Evolutionary conservation across 2,888 invertebrate genomes (phyloP).

Genomic region (Iphiclides podalirius): DNA sequence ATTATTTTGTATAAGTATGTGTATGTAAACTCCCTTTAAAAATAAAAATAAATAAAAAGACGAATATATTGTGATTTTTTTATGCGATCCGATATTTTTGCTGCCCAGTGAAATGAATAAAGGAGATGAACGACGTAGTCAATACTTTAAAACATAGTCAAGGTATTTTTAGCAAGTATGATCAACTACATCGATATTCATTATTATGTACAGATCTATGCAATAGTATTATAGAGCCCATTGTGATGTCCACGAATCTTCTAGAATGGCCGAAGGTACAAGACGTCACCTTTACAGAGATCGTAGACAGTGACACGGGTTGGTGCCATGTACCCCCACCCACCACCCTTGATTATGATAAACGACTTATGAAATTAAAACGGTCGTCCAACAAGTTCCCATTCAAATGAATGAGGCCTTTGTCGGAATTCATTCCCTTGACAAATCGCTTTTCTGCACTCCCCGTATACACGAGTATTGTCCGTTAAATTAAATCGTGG

Average conservation of each 20-base stretch:
- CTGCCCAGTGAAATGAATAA: no score
- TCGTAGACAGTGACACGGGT: conserved; percentile 75
- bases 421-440: conserved; percentile 77
- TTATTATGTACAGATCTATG: no score
- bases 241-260: conserved; percentile 43
- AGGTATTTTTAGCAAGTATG: no score
- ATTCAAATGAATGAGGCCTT: conserved; percentile 75
- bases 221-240: conserved; percentile 7
- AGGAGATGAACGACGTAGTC: no score
- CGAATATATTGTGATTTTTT: no score
- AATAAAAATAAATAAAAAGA: no score
- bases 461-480: conserved; percentile 52
- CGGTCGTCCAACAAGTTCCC: conserved; percentile 76
- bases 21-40: no score
- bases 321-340: conserved; percentile 42
- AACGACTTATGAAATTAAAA: conserved; percentile 81
- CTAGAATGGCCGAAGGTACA: conserved; percentile 67
- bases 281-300: conserved; percentile 63
- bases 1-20: no score
- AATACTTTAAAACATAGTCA: no score
- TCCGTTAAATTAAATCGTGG: conserved; percentile 72
- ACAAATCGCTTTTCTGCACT: conserved; percentile 73
- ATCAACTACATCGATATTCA: no score
- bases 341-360: conserved; percentile 74
- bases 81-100: no score